Evolutionary conservation across 2,888 invertebrate species (phyloP).

Genomic region (Zaprionus lineosus): DNA sequence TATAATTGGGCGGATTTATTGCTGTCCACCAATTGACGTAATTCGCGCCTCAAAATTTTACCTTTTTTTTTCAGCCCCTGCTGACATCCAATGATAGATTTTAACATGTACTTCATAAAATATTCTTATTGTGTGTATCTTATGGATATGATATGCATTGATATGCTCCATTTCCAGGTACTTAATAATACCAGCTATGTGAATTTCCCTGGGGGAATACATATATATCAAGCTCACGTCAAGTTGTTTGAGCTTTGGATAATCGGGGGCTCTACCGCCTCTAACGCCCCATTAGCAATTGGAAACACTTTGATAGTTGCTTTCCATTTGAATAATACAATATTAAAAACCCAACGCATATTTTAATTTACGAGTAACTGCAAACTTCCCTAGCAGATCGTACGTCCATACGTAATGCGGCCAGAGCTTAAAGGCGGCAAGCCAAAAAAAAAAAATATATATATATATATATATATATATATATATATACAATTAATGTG

Average conservation of each 20-base stretch:
- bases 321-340: slow-evolving; percentile 12
- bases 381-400: slow-evolving; percentile 12
- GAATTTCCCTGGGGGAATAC: too few relatives aligned
- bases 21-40: slow-evolving; percentile 33
- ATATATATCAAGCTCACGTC: too few relatives aligned
- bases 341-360: slow-evolving; percentile 9
- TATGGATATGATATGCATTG: slow-evolving; percentile 2
- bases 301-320: slow-evolving; percentile 16
- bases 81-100: slow-evolving; percentile 10
- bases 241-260: too few relatives aligned
- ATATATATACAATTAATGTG: too few relatives aligned
- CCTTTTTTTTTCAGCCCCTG: slow-evolving; percentile 8
- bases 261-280: too few relatives aligned
- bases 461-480: too few relatives aligned
- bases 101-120: slow-evolving; percentile 47
- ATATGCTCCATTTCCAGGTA: slow-evolving; percentile 28
- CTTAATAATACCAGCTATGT: neutral
- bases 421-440: slow-evolving; percentile 56
- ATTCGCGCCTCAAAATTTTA: slow-evolving; percentile 23
- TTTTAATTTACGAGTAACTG: too few relatives aligned
- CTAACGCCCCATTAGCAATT: slow-evolving; percentile 8
- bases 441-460: slow-evolving; percentile 32
- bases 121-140: slow-evolving; percentile 17
- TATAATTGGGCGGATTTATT: slow-evolving; percentile 18
- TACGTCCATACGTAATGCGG: slow-evolving; percentile 23